Evolutionary conservation across 2,888 invertebrate species (phyloP).

Genomic region (Ephialtes manifestator): DNA sequence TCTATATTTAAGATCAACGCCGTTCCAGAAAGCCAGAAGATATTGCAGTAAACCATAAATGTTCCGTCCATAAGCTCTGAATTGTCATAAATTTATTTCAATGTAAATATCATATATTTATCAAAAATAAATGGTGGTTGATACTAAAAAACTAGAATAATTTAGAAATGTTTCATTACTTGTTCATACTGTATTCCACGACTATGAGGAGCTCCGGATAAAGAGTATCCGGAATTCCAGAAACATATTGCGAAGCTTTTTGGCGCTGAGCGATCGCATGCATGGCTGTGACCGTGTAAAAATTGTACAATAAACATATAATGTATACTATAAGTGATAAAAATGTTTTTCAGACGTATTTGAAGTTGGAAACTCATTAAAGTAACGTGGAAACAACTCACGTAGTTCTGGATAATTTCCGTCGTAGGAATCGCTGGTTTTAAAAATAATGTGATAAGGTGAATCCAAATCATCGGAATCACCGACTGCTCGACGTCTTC

Average conservation of each 20-base stretch:
- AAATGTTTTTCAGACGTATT: neutral
- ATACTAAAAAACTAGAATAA: too few relatives aligned
- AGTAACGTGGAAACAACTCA: conserved; percentile 4
- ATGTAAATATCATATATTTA: neutral
- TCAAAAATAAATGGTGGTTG: neutral
- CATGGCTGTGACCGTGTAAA: conserved; percentile 5
- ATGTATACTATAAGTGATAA: neutral
- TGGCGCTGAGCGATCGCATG: neutral
- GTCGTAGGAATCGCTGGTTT: neutral
- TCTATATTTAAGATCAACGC: conserved; percentile 67
- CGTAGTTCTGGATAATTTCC: neutral
- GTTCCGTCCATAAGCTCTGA: conserved; percentile 24
- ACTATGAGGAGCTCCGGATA: conserved; percentile 67
- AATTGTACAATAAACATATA: neutral
- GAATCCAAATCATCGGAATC: conserved; percentile 5
- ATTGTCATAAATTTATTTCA: neutral
- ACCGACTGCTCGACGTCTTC: conserved; percentile 46
- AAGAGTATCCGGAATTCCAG: conserved; percentile 14
- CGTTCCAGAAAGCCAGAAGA: conserved; percentile 55
- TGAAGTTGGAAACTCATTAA: neutral
- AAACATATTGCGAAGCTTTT: neutral
- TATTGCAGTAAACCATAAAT: conserved; percentile 51
- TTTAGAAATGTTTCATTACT: neutral
- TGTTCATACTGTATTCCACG: conserved; percentile 46
- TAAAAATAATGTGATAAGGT: conserved; percentile 61